Evolutionary conservation across 2,888 invertebrate species (phyloP), one percentile per base, ranked within the genome.

Genomic region (Hydriomena furcata): DNA sequence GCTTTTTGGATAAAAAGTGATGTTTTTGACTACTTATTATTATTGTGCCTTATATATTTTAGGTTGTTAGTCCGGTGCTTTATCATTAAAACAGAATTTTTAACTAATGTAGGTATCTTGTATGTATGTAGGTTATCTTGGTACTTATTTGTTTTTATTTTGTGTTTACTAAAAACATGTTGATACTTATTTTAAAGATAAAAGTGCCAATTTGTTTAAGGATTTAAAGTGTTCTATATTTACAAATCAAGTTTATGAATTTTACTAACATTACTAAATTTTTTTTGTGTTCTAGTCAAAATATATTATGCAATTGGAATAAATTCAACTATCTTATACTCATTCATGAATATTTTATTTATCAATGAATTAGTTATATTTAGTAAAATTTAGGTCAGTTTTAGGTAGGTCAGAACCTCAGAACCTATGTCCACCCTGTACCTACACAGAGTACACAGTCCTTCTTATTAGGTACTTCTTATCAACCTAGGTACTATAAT

Each of bases 1-100:
- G 83, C 65, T 89, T 86, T 65, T 69, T 88, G 46, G 68, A 82
- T 60, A 79, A 79, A 27, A 60, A 63, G 27, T 64, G 63, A 30
- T 8, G 6, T 32, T 0, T 8, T 13, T 5, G 23, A n/a, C 32
- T 4, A 17, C 17, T 23, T 12, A 7, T 20, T 1, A 10, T 1
- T 13, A 10, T 23, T 25, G 31, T 44, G 32, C 17, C 38, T 46
- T 37, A 32, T 11, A n/a, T 21, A 30, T 7, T 10, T 20, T 40
- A 28, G 8, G 10, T 42, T 20, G 20, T 6, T 25, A 20, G 27
- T n/a, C 5, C 25, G 17, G 47, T 41, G 47, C 47, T 35, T 27
- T n/a, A 17, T 17, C 17, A 17, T n/a, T n/a, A 12, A 3, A n/a
- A 27, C 23, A 23, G 10, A 25, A 31, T 13, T 35, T 23, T 38